Evolutionary conservation across 2,797 vertebrate species (phyloP).

Genomic region (Lagorchestes hirsutus): DNA sequence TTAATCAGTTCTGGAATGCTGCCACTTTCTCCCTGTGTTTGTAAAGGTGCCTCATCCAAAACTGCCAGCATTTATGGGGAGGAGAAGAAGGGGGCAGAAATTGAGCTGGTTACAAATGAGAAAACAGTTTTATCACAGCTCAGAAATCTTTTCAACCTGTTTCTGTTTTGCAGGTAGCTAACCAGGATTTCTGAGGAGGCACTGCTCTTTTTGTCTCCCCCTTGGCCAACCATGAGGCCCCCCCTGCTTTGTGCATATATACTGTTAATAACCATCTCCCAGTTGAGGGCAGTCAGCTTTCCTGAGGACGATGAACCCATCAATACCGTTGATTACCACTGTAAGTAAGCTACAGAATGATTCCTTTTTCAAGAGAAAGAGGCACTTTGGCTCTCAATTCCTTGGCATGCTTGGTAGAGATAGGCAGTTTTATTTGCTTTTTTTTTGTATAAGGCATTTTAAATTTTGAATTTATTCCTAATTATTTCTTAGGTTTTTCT

Average conservation of each 20-base stretch:
- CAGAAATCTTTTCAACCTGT: constrained; percentile 16
- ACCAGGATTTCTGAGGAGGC: constrained; percentile 85
- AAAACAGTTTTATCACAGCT: background rate
- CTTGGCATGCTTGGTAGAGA: constrained; percentile 39
- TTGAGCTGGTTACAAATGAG: constrained; percentile 40
- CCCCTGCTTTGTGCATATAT: constrained; percentile 87
- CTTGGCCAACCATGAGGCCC: constrained; percentile 91
- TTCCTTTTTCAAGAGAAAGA: constrained; percentile 28
- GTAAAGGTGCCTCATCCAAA: constrained; percentile 36
- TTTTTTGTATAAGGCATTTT: constrained; percentile 53
- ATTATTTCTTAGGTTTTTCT: constrained; percentile 74
- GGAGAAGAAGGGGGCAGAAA: background rate
- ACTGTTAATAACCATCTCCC: constrained; percentile 87
- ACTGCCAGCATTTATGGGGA: background rate
- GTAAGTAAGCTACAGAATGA: constrained; percentile 88
- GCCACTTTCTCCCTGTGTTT: constrained; percentile 44
- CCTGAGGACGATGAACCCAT: constrained; percentile 94
- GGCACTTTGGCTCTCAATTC: constrained; percentile 15
- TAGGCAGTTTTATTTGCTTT: background rate
- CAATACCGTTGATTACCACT: constrained; percentile 94
- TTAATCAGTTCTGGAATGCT: constrained; percentile 37
- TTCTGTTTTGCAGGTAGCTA: constrained; percentile 91
- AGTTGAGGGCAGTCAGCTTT: constrained; percentile 93
- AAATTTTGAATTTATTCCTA: constrained; percentile 58
- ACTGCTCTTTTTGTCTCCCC: constrained; percentile 78